Evolutionary conservation across 2,797 vertebrate genomes (phyloP).

Genomic region (Sardinella longiceps): DNA sequence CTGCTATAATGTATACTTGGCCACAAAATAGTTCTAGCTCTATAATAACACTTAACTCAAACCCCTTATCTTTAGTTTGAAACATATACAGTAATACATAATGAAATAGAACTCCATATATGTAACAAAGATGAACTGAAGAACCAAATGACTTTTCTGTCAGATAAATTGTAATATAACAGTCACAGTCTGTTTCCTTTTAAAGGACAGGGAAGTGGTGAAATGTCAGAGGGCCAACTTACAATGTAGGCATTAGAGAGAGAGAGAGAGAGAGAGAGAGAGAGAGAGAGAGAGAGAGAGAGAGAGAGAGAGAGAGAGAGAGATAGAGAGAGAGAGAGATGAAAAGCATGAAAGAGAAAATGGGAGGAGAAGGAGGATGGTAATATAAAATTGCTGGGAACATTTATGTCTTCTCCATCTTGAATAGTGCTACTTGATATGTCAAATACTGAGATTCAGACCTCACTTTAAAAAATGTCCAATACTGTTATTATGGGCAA

Average conservation of each 20-base stretch:
- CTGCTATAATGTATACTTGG: not conserved
- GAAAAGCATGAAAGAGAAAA: conserved; percentile 17
- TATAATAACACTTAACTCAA: not conserved
- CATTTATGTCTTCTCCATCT: not conserved
- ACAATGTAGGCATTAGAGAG: not conserved
- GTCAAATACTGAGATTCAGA: not conserved
- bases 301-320: conserved; percentile 19
- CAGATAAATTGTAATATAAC: not conserved
- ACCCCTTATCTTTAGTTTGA: not conserved
- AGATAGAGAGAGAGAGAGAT: conserved; percentile 31
- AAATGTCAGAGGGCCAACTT: not conserved
- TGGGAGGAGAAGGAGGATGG: not conserved
- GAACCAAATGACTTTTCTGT: not conserved
- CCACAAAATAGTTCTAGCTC: no score
- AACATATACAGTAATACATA: not conserved
- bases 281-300: conserved; percentile 1
- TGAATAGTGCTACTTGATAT: not conserved
- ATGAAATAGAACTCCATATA: not conserved
- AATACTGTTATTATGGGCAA: not conserved
- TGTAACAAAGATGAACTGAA: not conserved
- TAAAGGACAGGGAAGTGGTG: conserved; percentile 1
- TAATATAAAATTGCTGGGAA: not conserved
- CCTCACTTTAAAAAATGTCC: not conserved
- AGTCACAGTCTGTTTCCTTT: not conserved
- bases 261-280: conserved; percentile 41